Evolutionary conservation across 1,140 invertebrate genomes (phyloP).

Genomic region (Cecropterus lyciades): DNA sequence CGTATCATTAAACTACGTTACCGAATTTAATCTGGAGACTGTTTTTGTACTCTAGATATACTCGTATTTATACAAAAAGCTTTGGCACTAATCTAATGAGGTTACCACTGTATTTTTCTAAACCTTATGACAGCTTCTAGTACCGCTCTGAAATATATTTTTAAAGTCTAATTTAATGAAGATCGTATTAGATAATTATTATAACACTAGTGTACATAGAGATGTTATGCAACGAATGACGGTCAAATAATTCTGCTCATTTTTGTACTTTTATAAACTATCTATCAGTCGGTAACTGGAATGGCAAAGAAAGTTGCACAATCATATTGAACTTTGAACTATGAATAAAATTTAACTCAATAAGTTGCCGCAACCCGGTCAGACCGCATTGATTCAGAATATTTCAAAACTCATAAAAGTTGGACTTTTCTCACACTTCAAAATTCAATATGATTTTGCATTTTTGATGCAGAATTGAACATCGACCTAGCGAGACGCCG

Average conservation of each 20-base stretch:
- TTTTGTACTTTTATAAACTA: conserved; percentile 79
- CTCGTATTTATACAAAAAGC: conserved; percentile 76
- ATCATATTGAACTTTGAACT: conserved; percentile 29
- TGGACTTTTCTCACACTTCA: conserved; percentile 21
- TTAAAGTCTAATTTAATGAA: conserved; percentile 47
- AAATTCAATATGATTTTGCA: conserved; percentile 20
- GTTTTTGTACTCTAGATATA: conserved; percentile 83
- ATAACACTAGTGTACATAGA: conserved; percentile 54
- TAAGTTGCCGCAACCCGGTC: conserved; percentile 9
- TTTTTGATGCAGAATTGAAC: conserved; percentile 5
- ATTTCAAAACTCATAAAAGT: conserved; percentile 31
- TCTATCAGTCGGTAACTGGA: conserved; percentile 19
- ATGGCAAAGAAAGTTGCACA: conserved; percentile 20
- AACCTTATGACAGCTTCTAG: conserved; percentile 65
- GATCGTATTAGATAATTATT: conserved; percentile 42
- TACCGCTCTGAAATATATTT: conserved; percentile 59
- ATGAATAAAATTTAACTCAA: conserved; percentile 29
- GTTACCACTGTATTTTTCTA: conserved; percentile 82
- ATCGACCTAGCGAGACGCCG: conserved; percentile 2
- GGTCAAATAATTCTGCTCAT: conserved; percentile 56
- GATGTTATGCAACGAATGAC: conserved; percentile 56
- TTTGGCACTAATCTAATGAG: conserved; percentile 74
- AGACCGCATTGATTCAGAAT: conserved; percentile 14
- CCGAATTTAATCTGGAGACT: conserved; percentile 83
- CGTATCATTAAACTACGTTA: conserved; percentile 81